Base-by-base conservation (phyloP, 2,113 vertebrate species). In the Triplophysa siluroides region DNA sequence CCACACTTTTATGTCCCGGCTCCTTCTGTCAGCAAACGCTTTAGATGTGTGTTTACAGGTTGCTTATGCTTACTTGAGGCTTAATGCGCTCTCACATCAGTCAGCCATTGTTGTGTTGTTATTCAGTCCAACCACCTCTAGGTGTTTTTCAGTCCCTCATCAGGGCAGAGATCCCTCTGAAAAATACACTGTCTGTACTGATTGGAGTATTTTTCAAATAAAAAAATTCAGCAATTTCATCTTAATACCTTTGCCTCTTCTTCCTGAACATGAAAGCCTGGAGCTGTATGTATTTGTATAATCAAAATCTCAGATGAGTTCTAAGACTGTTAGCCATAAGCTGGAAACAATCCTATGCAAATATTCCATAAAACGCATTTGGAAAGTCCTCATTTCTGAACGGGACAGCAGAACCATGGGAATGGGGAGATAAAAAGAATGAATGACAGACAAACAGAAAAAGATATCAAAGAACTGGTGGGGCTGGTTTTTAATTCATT, bases 31-130 rank as follows among this genome's bases (percentile, higher is more conserved):
- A 70, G 29, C 64, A 88, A 89, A 88, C 80, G 76, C 66, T 86
- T 90, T 88, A 83, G 83, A 88, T 89, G 85, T 87, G 54, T 84
- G 81, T 87, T 90, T 85, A 85, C 81, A 85, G 83, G 84, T 85
- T 88, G 83, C 85, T 85, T 89, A 85, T 87, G 78, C 88, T 89
- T 90, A 78, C 89, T 83, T 54, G 73, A 33, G 65, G 79, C 76
- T 85, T 86, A 85, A 86, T 73, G 58, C 60, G 14, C 14, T 67
- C 45, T 86, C 82, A 78, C 50, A 52, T 81, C 65, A 56, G 3
- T 13, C 79, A 83, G 61, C 78, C 73, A 78, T 69, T 75, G 84
- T 87, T 85, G 63, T 81, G 88, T 88, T 84, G 78, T 85, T 76
- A 76, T 76, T 76, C 71, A 73, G 41, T 47, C 41, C 1, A n/a